Evolutionary conservation across 1,140 invertebrate species (phyloP).

Genomic region (Drosophila insularis): DNA sequence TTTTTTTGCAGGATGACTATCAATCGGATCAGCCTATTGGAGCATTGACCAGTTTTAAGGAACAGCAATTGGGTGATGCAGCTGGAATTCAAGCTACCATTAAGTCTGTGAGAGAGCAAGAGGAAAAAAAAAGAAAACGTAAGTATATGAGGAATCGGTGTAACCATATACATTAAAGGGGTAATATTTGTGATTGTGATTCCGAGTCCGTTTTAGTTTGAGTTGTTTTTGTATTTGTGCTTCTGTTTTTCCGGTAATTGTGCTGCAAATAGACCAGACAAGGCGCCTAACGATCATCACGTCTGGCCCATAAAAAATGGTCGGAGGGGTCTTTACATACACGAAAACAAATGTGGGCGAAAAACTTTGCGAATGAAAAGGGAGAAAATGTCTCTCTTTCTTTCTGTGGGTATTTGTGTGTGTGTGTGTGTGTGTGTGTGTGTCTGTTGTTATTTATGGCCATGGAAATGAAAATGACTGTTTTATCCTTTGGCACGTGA

Average conservation of each 20-base stretch:
- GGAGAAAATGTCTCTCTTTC: conserved; percentile 13
- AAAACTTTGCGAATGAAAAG: conserved; percentile 20
- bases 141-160: conserved; percentile 34
- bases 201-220: conserved; percentile 3
- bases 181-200: neutral
- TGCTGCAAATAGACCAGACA: conserved; percentile 43
- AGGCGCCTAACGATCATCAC: conserved; percentile 63
- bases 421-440: conserved; percentile 25
- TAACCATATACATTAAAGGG: conserved; percentile 41
- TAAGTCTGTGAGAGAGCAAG: conserved; percentile 24
- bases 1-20: conserved; percentile 37
- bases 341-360: conserved; percentile 59
- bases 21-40: conserved; percentile 59
- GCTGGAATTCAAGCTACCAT: conserved; percentile 32
- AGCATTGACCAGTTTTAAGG: conserved; percentile 48
- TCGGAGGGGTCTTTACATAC: conserved; percentile 8
- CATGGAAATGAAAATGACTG: conserved; percentile 51
- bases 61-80: conserved; percentile 39
- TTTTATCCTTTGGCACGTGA: conserved; percentile 66
- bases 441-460: conserved; percentile 55
- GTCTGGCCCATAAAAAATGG: conserved; percentile 72
- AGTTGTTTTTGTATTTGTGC: conserved; percentile 1
- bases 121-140: conserved; percentile 35
- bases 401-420: neutral
- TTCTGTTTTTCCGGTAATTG: conserved; percentile 26